Base-by-base conservation (phyloP, 2,888 invertebrate species). In the Diadegma fenestrale region DNA sequence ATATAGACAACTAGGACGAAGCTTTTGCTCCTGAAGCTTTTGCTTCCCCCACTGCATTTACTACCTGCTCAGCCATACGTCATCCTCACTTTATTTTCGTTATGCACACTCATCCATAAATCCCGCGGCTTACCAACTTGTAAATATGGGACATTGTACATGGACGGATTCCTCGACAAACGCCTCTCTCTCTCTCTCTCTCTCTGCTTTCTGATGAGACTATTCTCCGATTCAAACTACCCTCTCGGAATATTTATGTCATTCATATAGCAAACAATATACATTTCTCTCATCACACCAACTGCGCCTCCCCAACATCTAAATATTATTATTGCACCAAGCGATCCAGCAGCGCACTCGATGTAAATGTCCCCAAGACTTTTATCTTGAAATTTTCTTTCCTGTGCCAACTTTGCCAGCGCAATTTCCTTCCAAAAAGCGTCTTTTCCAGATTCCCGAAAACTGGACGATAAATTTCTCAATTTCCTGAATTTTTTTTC, bases 1-100 rank as follows among this genome's bases (percentile, higher is more conserved):
- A 61, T 69, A 76, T 71, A 51, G 82, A 77, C 76, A 71, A 77
- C 41, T 33, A 63, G 64, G 71, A 51, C 30, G 61, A 76, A 48
- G 81, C 61, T 64, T n/a, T n/a, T n/a, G n/a, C n/a, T 54, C 51
- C 41, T 45, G 33, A 19, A 30, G 63, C 77, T 77, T n/a, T n/a
- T 71, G 19, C 63, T 61, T 69, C 69, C 14, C 63, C 14, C 63
- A 51, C 51, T 51, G 41, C 58, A 37, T 61, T 37, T n/a, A 69
- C 68, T 58, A 43, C 66, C 73, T n/a, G n/a, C 30, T 58, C n/a
- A n/a, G 54, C 51, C 54, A 51, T 45, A 37, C 33, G 68, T 69
- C 68, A 66, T 45, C 26, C 51, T 41, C 19, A 43, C 61, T 69
- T 61, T 14, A 63, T 69, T 69, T 68, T 37, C 48, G 48, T 41